Evolutionary conservation across 2,888 invertebrate species (phyloP).

Genomic region (Eristalis arbustorum): DNA sequence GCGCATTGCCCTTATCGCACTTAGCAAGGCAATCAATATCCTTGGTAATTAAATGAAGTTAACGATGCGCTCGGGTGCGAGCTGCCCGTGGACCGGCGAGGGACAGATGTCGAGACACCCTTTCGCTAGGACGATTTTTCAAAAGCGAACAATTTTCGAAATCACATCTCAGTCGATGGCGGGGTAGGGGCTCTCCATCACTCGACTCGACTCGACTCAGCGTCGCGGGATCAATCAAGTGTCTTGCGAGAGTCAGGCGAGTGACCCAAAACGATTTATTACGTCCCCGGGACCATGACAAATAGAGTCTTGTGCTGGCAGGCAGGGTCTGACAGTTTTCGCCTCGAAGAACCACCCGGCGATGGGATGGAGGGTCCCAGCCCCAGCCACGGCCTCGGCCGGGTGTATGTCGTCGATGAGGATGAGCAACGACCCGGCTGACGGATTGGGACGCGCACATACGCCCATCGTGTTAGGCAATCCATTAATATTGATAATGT

Average conservation of each 20-base stretch:
- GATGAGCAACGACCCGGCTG: neutral
- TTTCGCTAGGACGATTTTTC: slow-evolving; percentile 53
- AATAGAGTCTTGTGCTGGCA: slow-evolving; percentile 50
- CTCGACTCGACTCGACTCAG: neutral
- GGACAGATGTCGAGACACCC: slow-evolving; percentile 64
- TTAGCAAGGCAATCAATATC: slow-evolving; percentile 67
- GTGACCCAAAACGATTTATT: slow-evolving; percentile 67
- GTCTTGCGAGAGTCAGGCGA: slow-evolving; percentile 57
- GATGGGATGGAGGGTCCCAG: too few relatives aligned
- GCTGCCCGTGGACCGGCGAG: neutral
- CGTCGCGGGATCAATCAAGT: slow-evolving; percentile 61
- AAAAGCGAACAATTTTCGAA: slow-evolving; percentile 38
- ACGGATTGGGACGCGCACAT: slow-evolving; percentile 23
- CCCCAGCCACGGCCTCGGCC: slow-evolving; percentile 45
- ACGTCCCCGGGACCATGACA: slow-evolving; percentile 59
- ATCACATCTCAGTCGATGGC: slow-evolving; percentile 15
- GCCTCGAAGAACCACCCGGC: neutral
- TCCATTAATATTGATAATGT: slow-evolving; percentile 77
- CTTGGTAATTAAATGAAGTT: slow-evolving; percentile 67
- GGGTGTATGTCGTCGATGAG: slow-evolving; percentile 1
- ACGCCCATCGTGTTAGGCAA: slow-evolving; percentile 77
- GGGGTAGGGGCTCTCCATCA: neutral
- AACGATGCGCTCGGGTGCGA: slow-evolving; percentile 43
- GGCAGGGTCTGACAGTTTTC: slow-evolving; percentile 68
- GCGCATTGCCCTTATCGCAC: slow-evolving; percentile 25